phyloP scores from a whole-genome alignment of 2,113 vertebrate genomes.

The Cyanoliseus patagonus region DNA sequence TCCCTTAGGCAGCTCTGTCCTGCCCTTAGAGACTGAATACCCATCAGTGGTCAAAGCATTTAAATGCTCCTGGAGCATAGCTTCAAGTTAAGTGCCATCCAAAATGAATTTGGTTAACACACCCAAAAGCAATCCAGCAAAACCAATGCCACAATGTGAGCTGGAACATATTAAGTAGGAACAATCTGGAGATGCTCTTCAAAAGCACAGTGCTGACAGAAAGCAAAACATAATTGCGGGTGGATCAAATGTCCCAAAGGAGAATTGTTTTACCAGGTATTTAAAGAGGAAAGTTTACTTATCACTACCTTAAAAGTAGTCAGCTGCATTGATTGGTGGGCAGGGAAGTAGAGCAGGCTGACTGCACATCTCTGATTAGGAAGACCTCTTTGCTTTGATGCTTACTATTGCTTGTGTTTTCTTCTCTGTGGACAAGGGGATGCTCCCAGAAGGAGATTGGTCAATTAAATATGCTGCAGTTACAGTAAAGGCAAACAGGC shows the following conservation, averaged over 20 bases:
- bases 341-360: not conserved
- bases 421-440: not conserved
- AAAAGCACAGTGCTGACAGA: not conserved
- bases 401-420: not conserved
- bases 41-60: not conserved
- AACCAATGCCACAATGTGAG: not conserved
- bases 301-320: not conserved
- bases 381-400: not conserved
- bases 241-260: not conserved
- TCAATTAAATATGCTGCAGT: not conserved
- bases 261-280: not conserved
- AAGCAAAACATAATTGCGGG: not conserved
- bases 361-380: not conserved
- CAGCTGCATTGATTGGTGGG: not conserved
- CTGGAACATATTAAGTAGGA: not conserved
- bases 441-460: not conserved
- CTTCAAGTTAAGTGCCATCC: not conserved
- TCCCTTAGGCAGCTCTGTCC: not conserved
- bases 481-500: slow-evolving; percentile 20
- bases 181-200: not conserved
- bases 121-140: not conserved
- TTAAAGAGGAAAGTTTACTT: not conserved
- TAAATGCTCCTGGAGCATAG: not conserved
- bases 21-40: not conserved
- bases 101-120: not conserved